phyloP scores from a whole-genome alignment of 1,140 invertebrate genomes.

The Leptinotarsa undecemlineata region DNA sequence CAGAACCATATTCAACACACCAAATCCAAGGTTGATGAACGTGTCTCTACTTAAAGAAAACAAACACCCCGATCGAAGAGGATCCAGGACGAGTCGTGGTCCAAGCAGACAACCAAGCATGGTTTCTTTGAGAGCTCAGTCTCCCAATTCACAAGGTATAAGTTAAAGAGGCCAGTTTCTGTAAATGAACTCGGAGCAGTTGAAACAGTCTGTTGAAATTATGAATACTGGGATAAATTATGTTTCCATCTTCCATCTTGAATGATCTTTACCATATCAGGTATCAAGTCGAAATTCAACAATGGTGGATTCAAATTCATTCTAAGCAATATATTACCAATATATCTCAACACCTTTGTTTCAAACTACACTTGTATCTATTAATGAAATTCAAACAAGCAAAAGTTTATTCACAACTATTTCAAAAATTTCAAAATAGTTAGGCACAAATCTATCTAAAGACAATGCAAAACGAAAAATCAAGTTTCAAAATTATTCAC shows the following conservation, averaged over 20 bases:
- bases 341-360: too few relatives aligned
- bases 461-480: too few relatives aligned
- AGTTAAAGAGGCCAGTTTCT: neutral
- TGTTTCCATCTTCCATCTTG: neutral
- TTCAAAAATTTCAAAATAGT: too few relatives aligned
- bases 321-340: neutral
- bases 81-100: constrained; percentile 72
- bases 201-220: too few relatives aligned
- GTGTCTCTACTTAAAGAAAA: constrained; percentile 81
- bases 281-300: neutral
- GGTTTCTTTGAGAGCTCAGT: constrained; percentile 77
- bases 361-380: too few relatives aligned
- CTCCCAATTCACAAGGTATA: constrained; percentile 77
- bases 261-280: neutral
- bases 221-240: neutral
- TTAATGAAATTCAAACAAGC: too few relatives aligned
- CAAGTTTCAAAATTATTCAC: too few relatives aligned
- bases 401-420: too few relatives aligned
- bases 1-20: constrained; percentile 90
- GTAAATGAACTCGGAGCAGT: neutral
- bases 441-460: too few relatives aligned
- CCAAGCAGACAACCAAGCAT: constrained; percentile 81
- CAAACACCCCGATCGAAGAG: constrained; percentile 77
- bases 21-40: constrained; percentile 88
- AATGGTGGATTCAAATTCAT: neutral